Base-by-base conservation (phyloP, 2,113 vertebrate genomes). In the Austrofundulus limnaeus region DNA sequence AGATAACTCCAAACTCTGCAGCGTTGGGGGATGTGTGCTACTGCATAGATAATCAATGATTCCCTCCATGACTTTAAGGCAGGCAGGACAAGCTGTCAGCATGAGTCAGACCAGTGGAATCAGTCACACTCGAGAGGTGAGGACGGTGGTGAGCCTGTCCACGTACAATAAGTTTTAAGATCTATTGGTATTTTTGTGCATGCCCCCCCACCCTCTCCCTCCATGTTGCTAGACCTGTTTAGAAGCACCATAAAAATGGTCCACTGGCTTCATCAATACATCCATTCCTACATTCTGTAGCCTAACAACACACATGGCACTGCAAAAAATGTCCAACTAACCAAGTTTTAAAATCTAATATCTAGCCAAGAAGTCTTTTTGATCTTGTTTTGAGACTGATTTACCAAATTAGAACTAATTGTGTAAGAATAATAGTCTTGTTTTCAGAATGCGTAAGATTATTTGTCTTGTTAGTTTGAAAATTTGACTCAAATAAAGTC, bases 41-140 rank as follows among this genome's bases (percentile, higher is more conserved):
- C 37, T 43, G 69, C 80, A 64, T 65, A 17, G 76, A 83, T 80
- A 89, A 88, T 83, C 77, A 20, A 75, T 81, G 72, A 66, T 52
- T 56, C 59, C 41, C 70, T 53, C 58, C 45, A 48, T 62, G 69
- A 67, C 77, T 61, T 75, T 43, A 2, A 72, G 80, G 52, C 5
- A 17, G 39, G 61, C 48, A 41, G 70, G 59, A 72, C 48, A 5
- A 81, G 66, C 59, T 49, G 55, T 70, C 47, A 39, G 31, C 49
- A 4, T 73, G 68, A 86, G 41, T 69, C 64, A 66, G 69, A 51
- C 65, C 67, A 73, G 78, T 80, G 46, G 64, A 64, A 61, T 86
- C 70, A 39, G 84, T 83, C 76, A 69, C 81, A 72, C 77, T 66
- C 50, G 66, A 76, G 63, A 75, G 52, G 59, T 48, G 61, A 80